Evolutionary conservation across 2,888 invertebrate species (phyloP), one percentile per base, ranked within the genome.

Genomic region (Andrena trimmerana): DNA sequence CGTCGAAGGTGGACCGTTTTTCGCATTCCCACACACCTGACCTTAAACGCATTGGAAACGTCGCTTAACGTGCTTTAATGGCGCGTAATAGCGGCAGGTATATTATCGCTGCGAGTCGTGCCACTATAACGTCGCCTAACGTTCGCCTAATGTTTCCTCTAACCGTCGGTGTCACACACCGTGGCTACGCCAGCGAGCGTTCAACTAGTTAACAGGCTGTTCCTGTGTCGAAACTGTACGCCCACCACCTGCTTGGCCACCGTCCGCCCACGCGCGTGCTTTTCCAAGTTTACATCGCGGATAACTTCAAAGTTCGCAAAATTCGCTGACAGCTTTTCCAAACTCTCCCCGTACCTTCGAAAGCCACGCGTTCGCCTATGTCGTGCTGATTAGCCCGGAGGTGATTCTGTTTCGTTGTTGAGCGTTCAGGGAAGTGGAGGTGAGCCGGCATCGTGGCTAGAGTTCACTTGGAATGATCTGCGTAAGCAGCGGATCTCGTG

Each of bases 141-240:
- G 76, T 83, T 85, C 29, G 60, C 78, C 84, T 80, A 82, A 87
- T 78, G 77, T 86, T 88, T 75, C 83, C 70, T 83, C 74, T 62
- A 72, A 76, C 69, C 62, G 66, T 87, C 63, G 57, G 65, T 67
- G 73, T 48, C 78, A 42, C 36, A 65, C 77, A 67, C 77, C 63
- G 48, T 50, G 31, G 69, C 71, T 68, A 36, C 33, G 54, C 24
- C 31, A 71, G 60, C 74, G 71, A 78, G 78, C 81, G 81, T 84
- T 84, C 78, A 86, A 88, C 81, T 78, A 81, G 87, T 85, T 90
- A 90, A 91, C 85, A 83, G 82, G 71, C 81, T 85, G 89, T 89
- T 88, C 84, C 86, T 80, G 83, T 83, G 89, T 90, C 87, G 89
- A 90, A 90, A 89, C 85, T 82, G 73, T 27, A 84, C 86, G 85